Percentiles rank a stretch among this genome's conserved stretches.
Evolutionary conservation across 2,888 invertebrate genomes (phyloP).

Genomic region (Alentia gelatinosa): DNA sequence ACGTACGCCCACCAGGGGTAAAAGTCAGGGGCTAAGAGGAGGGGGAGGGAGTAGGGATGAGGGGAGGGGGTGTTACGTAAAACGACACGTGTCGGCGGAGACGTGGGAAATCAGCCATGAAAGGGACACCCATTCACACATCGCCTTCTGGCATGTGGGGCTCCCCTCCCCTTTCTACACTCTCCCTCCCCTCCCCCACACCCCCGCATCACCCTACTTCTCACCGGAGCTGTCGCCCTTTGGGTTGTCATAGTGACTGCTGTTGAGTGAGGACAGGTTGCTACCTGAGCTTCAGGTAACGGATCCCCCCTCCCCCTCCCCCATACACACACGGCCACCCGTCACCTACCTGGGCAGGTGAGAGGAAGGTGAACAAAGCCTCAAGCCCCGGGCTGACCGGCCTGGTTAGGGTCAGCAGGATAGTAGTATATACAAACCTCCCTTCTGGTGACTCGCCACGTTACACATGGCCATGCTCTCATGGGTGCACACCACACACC

Average conservation of each 20-base stretch:
- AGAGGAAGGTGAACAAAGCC: not conserved
- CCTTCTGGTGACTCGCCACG: not conserved
- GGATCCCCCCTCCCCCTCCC: not conserved
- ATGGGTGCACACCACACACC: too few relatives aligned
- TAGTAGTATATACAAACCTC: constrained; percentile 31
- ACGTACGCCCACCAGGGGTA: not conserved
- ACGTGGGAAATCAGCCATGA: constrained; percentile 35
- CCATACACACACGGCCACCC: not conserved
- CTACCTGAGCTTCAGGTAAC: not conserved
- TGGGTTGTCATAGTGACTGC: constrained; percentile 34
- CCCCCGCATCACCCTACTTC: not conserved
- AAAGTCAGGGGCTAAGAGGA: not conserved
- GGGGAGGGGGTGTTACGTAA: constrained; percentile 28
- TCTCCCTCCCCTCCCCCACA: not conserved
- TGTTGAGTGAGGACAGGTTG: not conserved
- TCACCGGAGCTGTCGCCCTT: not conserved
- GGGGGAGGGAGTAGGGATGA: not conserved
- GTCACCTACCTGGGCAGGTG: not conserved
- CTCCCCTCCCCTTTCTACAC: not conserved
- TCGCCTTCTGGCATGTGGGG: constrained; percentile 10
- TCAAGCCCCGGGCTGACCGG: not conserved
- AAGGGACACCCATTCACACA: constrained; percentile 13
- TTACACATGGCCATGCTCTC: too few relatives aligned
- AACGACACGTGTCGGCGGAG: constrained; percentile 42
- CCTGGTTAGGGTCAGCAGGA: not conserved